Evolutionary conservation across 1,140 invertebrate species (phyloP).

Genomic region (Macrocentrus cingulum): DNA sequence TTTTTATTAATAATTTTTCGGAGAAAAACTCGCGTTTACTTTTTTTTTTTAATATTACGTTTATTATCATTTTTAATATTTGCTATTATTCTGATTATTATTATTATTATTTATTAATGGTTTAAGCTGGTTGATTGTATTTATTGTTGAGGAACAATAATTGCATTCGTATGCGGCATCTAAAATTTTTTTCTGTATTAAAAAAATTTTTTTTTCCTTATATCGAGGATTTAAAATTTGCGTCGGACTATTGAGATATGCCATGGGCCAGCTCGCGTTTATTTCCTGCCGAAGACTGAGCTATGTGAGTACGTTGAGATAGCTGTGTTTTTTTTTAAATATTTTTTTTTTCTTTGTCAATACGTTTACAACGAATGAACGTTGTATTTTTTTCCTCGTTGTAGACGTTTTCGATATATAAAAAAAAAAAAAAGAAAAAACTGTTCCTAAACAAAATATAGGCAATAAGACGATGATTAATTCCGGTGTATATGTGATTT

Average conservation of each 20-base stretch:
- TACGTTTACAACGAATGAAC: conserved; percentile 32
- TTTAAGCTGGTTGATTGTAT: conserved; percentile 9
- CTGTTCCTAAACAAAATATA: conserved; percentile 58
- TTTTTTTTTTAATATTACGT: too few relatives aligned
- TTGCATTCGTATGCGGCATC: conserved; percentile 27
- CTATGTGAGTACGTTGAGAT: conserved; percentile 31
- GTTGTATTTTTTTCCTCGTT: conserved; percentile 40
- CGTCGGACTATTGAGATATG: too few relatives aligned
- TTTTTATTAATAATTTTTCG: too few relatives aligned
- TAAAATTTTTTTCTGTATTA: conserved; percentile 12
- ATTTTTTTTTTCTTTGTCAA: conserved; percentile 31
- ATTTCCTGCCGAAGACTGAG: conserved; percentile 54
- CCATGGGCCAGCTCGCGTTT: background rate
- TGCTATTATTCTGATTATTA: conserved; percentile 1
- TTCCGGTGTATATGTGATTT: conserved; percentile 34
- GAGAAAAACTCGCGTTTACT: too few relatives aligned
- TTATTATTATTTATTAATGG: conserved; percentile 11
- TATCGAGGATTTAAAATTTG: background rate
- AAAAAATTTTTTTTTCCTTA: conserved; percentile 22
- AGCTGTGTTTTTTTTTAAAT: conserved; percentile 10
- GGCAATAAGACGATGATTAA: conserved; percentile 53
- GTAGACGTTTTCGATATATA: conserved; percentile 56
- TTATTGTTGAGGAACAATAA: background rate
- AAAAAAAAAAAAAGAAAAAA: conserved; percentile 38
- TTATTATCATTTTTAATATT: too few relatives aligned